phyloP scores from a whole-genome alignment of 1,140 invertebrate species.

The Holcopasites calliopsidis region DNA sequence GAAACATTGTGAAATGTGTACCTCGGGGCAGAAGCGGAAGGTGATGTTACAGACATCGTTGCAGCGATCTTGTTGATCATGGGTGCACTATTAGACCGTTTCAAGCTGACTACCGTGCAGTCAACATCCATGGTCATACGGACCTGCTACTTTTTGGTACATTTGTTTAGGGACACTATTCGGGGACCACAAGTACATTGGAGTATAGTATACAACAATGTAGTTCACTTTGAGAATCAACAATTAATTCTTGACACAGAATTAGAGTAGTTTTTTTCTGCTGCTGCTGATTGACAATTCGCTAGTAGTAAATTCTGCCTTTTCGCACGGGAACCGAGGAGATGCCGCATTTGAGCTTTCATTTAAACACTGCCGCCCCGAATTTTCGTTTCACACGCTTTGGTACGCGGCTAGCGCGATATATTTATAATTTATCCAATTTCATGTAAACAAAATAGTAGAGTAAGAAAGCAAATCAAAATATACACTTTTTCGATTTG shows the following conservation, averaged over 20 bases:
- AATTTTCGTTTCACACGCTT: slow-evolving; percentile 20
- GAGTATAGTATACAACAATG: slow-evolving; percentile 24
- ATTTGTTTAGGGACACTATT: slow-evolving; percentile 23
- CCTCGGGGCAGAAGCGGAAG: slow-evolving; percentile 78
- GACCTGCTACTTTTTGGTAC: slow-evolving; percentile 20
- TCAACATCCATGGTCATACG: slow-evolving; percentile 82
- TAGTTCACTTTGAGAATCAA: not conserved
- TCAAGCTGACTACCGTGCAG: slow-evolving; percentile 83
- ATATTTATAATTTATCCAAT: not conserved
- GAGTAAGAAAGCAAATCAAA: not conserved
- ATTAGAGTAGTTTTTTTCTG: not conserved
- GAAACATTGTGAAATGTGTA: slow-evolving; percentile 45
- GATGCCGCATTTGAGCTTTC: slow-evolving; percentile 42
- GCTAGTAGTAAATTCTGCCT: slow-evolving; percentile 3
- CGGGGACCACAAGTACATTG: slow-evolving; percentile 32
- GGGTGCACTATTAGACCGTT: slow-evolving; percentile 90
- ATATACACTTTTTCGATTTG: not conserved
- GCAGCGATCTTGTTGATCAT: slow-evolving; percentile 87
- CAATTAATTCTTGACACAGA: slow-evolving; percentile 2
- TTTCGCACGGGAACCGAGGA: slow-evolving; percentile 12
- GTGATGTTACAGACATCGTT: slow-evolving; percentile 76
- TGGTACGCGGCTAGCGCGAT: slow-evolving; percentile 14
- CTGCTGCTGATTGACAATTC: not conserved
- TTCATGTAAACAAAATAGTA: not conserved
- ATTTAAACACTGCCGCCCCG: slow-evolving; percentile 36